Base-by-base conservation (phyloP, 2,888 invertebrate species). In the Choristoneura rosaceana region DNA sequence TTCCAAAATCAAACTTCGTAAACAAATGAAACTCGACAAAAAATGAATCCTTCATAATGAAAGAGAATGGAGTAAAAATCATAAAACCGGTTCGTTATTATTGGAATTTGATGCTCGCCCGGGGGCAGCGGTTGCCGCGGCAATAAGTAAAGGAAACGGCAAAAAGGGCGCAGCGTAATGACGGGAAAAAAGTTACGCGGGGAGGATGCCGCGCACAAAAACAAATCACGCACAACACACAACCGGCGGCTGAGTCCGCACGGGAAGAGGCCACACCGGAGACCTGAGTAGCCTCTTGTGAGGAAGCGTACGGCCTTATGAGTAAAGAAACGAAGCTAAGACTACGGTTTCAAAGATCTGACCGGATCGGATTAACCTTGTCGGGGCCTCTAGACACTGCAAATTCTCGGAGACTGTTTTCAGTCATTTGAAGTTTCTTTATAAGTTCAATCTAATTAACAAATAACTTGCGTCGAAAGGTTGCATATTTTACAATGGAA, bases 101-200 rank as follows among this genome's bases (percentile, higher is more conserved):
- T 34, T 63, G 58, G 55, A 69, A 45, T 55, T 62, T 62, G 61
- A 69, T 34, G 52, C 62, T n/a, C 52, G 50, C 9, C 50, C n/a
- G 7, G 52, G n/a, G 68, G 14, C 25, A 7, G 17, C 8, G 33
- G 34, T 17, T 52, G 38, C 65, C 25, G 50, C 52, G 33, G 60
- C 34, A 59, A 65, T 50, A 43, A 60, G 34, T 15, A 67, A 45
- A 65, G 45, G 34, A 64, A 50, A 45, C 2, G 15, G 61, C 5
- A 62, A 45, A 66, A 61, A 66, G 14, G 62, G 45, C 33, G 34
- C 43, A 38, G 10, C 38, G 34, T 71, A 71, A 71, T 67, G 71
- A 67, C 38, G 55, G 50, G 66, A 71, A 71, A 71, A 70, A 50
- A 17, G 61, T 41, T 41, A 50, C 64, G 64, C 15, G n/a, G 34